Base-by-base conservation (phyloP, 2,888 invertebrate genomes). In the Lymantria dispar region DNA sequence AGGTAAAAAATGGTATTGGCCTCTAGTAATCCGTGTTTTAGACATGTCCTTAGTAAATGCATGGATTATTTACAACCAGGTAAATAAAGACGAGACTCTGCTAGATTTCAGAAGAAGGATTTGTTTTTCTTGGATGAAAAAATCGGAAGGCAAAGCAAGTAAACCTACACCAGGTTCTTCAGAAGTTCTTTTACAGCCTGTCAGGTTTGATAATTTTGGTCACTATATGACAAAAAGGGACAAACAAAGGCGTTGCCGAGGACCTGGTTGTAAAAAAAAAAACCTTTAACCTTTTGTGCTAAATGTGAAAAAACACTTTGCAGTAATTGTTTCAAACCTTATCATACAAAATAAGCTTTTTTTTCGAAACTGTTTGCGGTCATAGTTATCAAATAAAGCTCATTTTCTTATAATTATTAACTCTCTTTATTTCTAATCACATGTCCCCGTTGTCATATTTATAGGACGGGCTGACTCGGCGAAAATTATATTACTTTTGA, bases 31-130 rank as follows among this genome's bases (percentile, higher is more conserved):
- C 13, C 29, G 15, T 30, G 8, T 43, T 14, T 14, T 43, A 43
- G 44, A 43, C 36, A 43, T 43, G 44, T 43, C n/a, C n/a, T 8
- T 43, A 43, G 36, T 43, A 13, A 43, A 43, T 43, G 7, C 36
- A n/a, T 43, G 33, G 44, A 30, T 43, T 43, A 43, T 33, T 38
- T 38, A n/a, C 33, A 33, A 33, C 10, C 8, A 33, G 33, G 5
- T 33, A 8, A 33, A 33, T 33, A 43, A 43, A 43, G 43, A 30
- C 10, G 30, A 8, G n/a, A 22, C 29, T n/a, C 43, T 43, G 43
- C 43, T 30, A 43, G 29, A 43, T 43, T 43, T 43, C 11, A 43
- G 43, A 15, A 7, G 37, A n/a, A 37, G 37, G 37, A 11, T n/a
- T n/a, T n/a, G n/a, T n/a, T n/a, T n/a, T n/a, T n/a, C n/a, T n/a